Evolutionary conservation across 2,888 invertebrate genomes (phyloP).

Genomic region (Adelognathus sp.): DNA sequence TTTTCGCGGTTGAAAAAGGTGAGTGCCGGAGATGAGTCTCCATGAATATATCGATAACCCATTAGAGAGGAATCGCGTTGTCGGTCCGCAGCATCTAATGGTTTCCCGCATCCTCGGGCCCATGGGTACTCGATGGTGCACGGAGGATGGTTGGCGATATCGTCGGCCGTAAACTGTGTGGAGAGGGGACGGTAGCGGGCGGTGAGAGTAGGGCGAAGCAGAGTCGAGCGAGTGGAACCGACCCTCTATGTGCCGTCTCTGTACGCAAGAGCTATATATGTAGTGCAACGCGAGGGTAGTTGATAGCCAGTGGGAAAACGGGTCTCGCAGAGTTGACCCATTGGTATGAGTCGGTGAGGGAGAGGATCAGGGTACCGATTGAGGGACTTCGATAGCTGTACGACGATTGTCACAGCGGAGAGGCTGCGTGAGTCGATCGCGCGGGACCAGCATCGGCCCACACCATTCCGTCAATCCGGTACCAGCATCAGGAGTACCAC

Average conservation of each 20-base stretch:
- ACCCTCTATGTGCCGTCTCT: too few species aligned
- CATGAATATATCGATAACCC: conserved; percentile 79
- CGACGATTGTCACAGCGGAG: conserved; percentile 41
- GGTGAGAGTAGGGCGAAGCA: background rate
- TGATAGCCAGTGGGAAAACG: conserved; percentile 29
- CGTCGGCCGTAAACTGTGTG: conserved; percentile 66
- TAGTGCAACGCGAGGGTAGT: too few species aligned
- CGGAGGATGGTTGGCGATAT: conserved; percentile 36
- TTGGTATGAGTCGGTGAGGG: conserved; percentile 11
- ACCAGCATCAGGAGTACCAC: conserved; percentile 43
- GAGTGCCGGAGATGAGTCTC: conserved; percentile 69
- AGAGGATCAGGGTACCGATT: conserved; percentile 11
- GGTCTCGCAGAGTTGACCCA: conserved; percentile 6
- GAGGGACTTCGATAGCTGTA: conserved; percentile 35
- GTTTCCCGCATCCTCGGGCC: background rate
- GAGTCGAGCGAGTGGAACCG: background rate
- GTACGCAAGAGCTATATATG: too few species aligned
- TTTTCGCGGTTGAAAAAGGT: conserved; percentile 62
- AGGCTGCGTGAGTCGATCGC: conserved; percentile 54
- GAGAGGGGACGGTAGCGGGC: conserved; percentile 65
- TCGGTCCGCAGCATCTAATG: conserved; percentile 5
- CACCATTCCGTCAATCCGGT: conserved; percentile 20
- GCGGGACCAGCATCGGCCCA: conserved; percentile 51
- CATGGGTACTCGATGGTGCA: conserved; percentile 37
- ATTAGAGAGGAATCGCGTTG: conserved; percentile 66